Evolutionary conservation across 2,797 vertebrate species (phyloP).

Genomic region (Gallinago solitaria): DNA sequence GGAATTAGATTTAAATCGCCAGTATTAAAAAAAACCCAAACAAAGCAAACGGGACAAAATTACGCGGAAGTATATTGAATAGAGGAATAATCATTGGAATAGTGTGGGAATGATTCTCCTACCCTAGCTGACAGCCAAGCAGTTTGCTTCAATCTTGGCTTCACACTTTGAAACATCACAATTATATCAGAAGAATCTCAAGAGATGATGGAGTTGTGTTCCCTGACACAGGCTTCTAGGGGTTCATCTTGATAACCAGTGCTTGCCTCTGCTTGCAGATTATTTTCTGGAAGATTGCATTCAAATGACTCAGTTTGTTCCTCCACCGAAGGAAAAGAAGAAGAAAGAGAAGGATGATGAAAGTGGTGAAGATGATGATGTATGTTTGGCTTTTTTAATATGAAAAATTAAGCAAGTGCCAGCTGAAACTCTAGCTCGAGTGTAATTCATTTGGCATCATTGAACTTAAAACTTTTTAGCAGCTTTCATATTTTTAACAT

Average conservation of each 20-base stretch:
- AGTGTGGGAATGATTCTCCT: background rate
- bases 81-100: background rate
- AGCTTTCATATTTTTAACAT: background rate
- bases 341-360: slow-evolving; percentile 96
- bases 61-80: background rate
- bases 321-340: slow-evolving; percentile 90
- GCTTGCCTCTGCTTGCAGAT: slow-evolving; percentile 77
- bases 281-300: slow-evolving; percentile 97
- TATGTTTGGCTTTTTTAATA: slow-evolving; percentile 44
- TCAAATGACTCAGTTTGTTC: slow-evolving; percentile 95
- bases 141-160: background rate
- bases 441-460: background rate
- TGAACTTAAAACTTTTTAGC: background rate
- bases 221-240: background rate
- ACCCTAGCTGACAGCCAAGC: background rate
- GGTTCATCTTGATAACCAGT: background rate
- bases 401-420: background rate
- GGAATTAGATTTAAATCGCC: background rate
- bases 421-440: background rate
- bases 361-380: slow-evolving; percentile 80
- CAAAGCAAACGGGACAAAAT: background rate
- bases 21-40: background rate
- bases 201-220: background rate
- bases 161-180: background rate
- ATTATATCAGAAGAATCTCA: background rate